These are phyloP conservation scores for Heteromormyrus szaboi DNA, from an alignment of 2,797 vertebrate species.

Conservation along the genomic window DNA sequence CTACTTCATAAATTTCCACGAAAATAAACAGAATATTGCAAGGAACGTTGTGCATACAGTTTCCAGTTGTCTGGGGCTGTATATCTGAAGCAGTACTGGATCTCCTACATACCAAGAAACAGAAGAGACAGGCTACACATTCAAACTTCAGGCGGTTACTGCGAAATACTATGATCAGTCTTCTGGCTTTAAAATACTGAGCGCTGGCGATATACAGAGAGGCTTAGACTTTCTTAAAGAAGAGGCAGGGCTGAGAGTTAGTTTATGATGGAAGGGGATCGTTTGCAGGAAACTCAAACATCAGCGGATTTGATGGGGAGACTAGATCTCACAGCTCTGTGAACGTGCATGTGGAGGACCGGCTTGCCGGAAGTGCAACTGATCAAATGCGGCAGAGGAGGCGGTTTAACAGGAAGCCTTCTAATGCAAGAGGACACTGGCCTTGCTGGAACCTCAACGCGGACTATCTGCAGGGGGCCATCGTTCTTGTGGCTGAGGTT, in stretches of 20 bases:
- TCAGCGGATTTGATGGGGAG: neutral
- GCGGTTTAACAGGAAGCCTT: neutral
- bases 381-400: neutral
- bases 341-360: neutral
- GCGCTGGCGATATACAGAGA: conserved; percentile 10
- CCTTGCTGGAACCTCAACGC: neutral
- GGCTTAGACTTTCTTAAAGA: neutral
- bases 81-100: neutral
- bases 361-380: neutral
- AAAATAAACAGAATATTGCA: conserved; percentile 13
- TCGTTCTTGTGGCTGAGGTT: neutral
- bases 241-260: neutral
- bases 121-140: conserved; percentile 2
- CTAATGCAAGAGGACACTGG: neutral
- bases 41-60: conserved; percentile 2
- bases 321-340: neutral
- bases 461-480: neutral
- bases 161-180: conserved; percentile 21
- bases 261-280: neutral
- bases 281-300: neutral
- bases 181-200: conserved; percentile 20
- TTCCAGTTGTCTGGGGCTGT: neutral
- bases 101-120: neutral
- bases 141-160: neutral
- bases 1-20: conserved; percentile 9